Base-by-base conservation (phyloP, 1,140 invertebrate genomes). In the Drosophila tropicalis region DNA sequence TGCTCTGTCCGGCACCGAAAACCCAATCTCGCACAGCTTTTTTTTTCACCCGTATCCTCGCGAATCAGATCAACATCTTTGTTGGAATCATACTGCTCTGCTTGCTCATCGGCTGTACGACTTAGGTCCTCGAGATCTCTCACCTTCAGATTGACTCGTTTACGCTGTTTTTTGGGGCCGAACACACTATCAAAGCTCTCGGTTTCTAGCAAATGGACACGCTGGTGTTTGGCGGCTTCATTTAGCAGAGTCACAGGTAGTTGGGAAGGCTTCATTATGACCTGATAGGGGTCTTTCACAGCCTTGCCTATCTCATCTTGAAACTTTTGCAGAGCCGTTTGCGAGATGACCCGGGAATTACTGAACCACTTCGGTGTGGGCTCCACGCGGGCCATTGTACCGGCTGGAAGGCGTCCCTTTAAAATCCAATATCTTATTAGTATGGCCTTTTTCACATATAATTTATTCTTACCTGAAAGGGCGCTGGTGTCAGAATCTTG, bases 311-410 rank as follows among this genome's bases (percentile, higher is more conserved):
- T 95, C 93, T 99, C 98, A 61, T 97, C 96, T 93, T 99, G 98
- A 92, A 99, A 99, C 83, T 97, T 98, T 93, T 99, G 99, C 29
- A 99, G 93, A 4, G 98, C 96, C 90, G 95, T 96, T 93, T 99
- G 98, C 0, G 97, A 96, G 79, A 99, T 98, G 0, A 98, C 96
- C 71, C 96, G 93, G 0, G 96, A 96, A 87, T 98, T 98, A 74
- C 98, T 98, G 93, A 99, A 99, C 99, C 99, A 99, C 92, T 97
- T 98, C 87, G 98, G 97, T 76, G 97, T 99, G 6, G 99, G 99
- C 93, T 99, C 98, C 6, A 99, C 96, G 57, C 99, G 94, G 39
- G 98, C 98, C 84, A 96, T 94, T 2, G 97, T 96, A 22, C 99
- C 99, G 62, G 97, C 96, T n/a, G 95, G 92, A 13, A 98, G 92